Base-by-base conservation (phyloP, 2,888 invertebrate species). In the Idaea aversata region DNA sequence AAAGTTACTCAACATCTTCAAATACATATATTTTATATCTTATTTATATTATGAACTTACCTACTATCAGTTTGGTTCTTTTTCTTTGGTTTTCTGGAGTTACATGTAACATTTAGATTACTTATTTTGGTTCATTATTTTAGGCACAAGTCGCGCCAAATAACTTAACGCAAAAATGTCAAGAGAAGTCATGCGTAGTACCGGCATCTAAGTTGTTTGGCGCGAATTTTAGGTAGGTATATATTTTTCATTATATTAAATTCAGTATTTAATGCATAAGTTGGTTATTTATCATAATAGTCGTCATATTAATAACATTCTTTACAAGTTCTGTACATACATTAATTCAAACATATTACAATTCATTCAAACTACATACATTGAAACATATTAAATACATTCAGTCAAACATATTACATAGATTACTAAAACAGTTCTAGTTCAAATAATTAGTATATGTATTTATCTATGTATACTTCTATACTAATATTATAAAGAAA, bases 31-130 rank as follows among this genome's bases (percentile, higher is more conserved):
- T 47, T 47, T 10, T 47, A 47, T 47, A 10, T 47, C 47, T 47
- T 47, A 47, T 10, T 7, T 47, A 25, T 61, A 64, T 25, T 13
- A 34, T n/a, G 16, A 5, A n/a, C 68, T 65, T 66, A 68, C 36
- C 15, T 60, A 62, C 77, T 88, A 88, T 86, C 83, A 85, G 81
- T 87, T 90, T 90, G 88, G 89, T 88, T 88, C 88, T 82, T 85
- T 88, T 79, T 78, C 78, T 88, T 88, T 84, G 84, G 84, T 78
- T 68, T 60, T 59, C 58, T 15, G 59, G 63, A 72, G 47, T 47
- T 47, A 47, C 47, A 47, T 13, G 47, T 47, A 47, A 7, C 10
- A 47, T 47, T 7, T 47, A 47, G 13, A 13, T 47, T 47, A 47
- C 4, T 47, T 47, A 47, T 47, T 47, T 47, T 4, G 7, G 47